phyloP scores from a whole-genome alignment of 2,797 vertebrate genomes.

The Danio choprae region DNA sequence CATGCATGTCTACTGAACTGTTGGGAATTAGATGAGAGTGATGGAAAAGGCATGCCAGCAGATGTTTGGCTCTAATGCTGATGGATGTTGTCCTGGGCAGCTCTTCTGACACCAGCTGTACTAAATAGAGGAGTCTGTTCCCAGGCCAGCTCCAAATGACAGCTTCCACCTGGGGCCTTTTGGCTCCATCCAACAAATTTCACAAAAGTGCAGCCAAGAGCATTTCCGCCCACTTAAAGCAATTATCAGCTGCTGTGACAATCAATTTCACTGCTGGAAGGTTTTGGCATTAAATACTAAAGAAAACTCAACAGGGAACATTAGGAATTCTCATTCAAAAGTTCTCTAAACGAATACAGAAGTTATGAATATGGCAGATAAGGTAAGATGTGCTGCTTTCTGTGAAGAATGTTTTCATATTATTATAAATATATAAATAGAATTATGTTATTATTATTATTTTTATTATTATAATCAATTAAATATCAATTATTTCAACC shows the following conservation, averaged over 20 bases:
- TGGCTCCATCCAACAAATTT: constrained; percentile 10
- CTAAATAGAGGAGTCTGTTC: constrained; percentile 30
- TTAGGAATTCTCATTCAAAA: not conserved
- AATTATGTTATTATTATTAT: too few species aligned
- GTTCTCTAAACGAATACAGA: not conserved
- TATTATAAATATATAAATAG: too few species aligned
- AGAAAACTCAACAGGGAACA: not conserved
- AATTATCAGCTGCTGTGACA: constrained; percentile 32
- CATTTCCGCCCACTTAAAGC: constrained; percentile 32
- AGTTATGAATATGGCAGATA: not conserved
- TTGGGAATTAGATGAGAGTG: constrained; percentile 62
- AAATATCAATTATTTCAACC: too few species aligned
- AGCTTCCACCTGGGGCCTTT: constrained; percentile 35
- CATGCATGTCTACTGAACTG: constrained; percentile 60
- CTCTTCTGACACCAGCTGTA: constrained; percentile 48
- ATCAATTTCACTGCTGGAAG: constrained; percentile 5
- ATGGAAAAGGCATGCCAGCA: constrained; percentile 60
- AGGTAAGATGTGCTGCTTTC: not conserved
- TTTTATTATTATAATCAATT: too few species aligned
- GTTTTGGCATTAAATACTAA: not conserved
- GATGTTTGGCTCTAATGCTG: constrained; percentile 63
- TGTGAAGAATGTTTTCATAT: too few species aligned
- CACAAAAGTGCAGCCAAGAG: constrained; percentile 31
- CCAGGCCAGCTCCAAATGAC: constrained; percentile 24
- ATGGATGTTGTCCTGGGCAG: constrained; percentile 57